Percentiles rank a stretch among this genome's conserved stretches.
Conservation (phyloP, 2,888 invertebrate genomes). For the Proisotoma minuta region DNA sequence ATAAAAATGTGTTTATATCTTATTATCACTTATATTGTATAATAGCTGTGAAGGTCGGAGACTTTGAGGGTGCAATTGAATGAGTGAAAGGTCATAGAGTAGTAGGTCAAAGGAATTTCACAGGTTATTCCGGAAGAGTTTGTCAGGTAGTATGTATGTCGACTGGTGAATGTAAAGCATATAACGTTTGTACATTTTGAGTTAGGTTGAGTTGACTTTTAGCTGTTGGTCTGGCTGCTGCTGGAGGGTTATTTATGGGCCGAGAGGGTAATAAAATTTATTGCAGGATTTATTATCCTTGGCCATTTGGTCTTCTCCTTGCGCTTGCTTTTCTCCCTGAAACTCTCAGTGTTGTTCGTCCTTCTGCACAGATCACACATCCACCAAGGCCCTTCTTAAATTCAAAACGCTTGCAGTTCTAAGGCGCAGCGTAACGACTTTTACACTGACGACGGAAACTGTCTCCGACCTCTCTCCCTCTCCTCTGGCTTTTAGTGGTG, state of each 20-base stretch:
- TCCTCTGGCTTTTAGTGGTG: no score
- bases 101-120: no score
- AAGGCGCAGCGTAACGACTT: conserved; percentile 39
- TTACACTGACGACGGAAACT: background rate
- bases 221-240: conserved; percentile 17
- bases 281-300: conserved; percentile 48
- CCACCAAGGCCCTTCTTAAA: conserved; percentile 9
- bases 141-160: no score
- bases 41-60: no score
- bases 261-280: conserved; percentile 48
- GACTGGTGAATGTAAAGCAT: no score
- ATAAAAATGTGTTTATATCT: no score
- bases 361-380: conserved; percentile 4
- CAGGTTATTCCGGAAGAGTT: no score
- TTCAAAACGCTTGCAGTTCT: conserved; percentile 15
- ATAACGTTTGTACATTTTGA: no score
- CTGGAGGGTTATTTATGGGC: conserved; percentile 48
- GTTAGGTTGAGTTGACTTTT: conserved; percentile 48
- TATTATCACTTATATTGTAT: no score
- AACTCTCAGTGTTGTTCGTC: background rate
- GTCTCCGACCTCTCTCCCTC: background rate
- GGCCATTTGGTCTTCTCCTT: conserved; percentile 46
- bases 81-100: no score
- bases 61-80: no score
- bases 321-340: conserved; percentile 26